Conservation (phyloP, 2,888 invertebrate species). For the Orthosia gracilis region DNA sequence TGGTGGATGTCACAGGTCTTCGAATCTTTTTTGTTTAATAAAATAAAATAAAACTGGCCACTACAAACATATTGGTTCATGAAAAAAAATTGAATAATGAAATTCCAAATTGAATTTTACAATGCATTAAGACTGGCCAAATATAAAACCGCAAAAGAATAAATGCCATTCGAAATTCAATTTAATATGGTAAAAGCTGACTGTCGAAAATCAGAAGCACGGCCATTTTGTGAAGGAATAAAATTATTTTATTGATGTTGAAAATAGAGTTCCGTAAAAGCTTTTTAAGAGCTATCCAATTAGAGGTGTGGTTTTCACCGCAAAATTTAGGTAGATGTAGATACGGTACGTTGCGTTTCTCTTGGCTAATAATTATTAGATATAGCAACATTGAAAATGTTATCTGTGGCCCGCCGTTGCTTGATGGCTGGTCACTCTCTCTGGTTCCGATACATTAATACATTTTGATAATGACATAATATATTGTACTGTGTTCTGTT, state of each 20-base stretch:
- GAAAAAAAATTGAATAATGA: not conserved
- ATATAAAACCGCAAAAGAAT: conserved; percentile 19
- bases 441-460: too few relatives aligned
- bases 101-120: conserved; percentile 30
- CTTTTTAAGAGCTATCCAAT: conserved; percentile 39
- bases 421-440: too few relatives aligned
- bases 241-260: conserved; percentile 20
- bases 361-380: conserved; percentile 6
- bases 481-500: too few relatives aligned
- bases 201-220: conserved; percentile 19
- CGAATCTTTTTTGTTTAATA: too few relatives aligned
- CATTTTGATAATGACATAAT: too few relatives aligned
- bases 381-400: too few relatives aligned
- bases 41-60: too few relatives aligned
- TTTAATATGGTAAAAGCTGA: conserved; percentile 36
- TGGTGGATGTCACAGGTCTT: too few relatives aligned
- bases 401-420: too few relatives aligned
- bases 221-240: conserved; percentile 20
- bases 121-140: conserved; percentile 25
- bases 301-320: conserved; percentile 26
- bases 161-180: conserved; percentile 46
- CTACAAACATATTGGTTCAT: not conserved
- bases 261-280: conserved; percentile 35
- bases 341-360: conserved; percentile 4
- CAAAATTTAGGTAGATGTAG: not conserved